Conservation (phyloP, 2,113 vertebrate species). For the Tragelaphus scriptus region DNA sequence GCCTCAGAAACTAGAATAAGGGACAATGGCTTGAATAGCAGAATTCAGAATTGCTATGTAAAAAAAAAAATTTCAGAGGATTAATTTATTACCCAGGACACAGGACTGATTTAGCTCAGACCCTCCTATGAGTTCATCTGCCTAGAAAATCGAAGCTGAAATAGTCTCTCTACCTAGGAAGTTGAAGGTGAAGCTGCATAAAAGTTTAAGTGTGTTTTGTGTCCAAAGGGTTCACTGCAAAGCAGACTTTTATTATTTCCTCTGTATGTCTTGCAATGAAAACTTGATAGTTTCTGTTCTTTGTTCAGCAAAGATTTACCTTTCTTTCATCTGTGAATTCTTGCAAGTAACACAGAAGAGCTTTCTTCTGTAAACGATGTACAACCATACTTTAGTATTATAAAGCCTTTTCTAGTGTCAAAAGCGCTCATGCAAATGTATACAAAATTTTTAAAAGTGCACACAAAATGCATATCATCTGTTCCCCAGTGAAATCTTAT, state of each 20-base stretch:
- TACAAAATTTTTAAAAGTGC: neutral
- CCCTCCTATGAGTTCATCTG: neutral
- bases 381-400: neutral
- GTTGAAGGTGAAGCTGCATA: neutral
- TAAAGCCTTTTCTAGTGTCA: neutral
- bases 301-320: neutral
- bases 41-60: neutral
- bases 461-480: rapidly evolving
- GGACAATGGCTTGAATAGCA: neutral
- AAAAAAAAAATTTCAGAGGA: neutral
- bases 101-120: neutral
- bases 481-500: neutral
- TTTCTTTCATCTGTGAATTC: neutral
- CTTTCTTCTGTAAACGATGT: neutral
- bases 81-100: neutral
- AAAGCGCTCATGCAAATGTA: neutral
- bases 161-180: neutral
- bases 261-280: neutral
- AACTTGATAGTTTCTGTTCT: neutral
- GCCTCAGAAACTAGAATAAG: neutral
- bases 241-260: neutral
- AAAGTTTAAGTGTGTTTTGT: neutral
- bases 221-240: neutral
- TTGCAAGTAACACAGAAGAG: neutral
- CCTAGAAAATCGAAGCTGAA: neutral